Evolutionary conservation across 2,113 vertebrate genomes (phyloP).

Genomic region (Rhodinocichla rosea): DNA sequence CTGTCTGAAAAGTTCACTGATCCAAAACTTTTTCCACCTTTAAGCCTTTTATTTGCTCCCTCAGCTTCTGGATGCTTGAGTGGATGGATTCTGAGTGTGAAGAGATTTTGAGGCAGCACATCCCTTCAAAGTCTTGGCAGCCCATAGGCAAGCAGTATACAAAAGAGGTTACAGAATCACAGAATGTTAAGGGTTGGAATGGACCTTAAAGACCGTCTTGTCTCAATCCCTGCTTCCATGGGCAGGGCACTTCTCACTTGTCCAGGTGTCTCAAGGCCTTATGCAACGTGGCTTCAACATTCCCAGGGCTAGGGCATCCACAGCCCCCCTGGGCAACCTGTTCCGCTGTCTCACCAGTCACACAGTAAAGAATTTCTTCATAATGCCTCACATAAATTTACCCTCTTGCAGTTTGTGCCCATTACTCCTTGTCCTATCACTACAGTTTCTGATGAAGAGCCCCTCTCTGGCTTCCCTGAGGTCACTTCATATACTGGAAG

Average conservation of each 20-base stretch:
- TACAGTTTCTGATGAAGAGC: not conserved
- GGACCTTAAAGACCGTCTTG: not conserved
- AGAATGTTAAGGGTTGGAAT: not conserved
- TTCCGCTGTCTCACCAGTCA: not conserved
- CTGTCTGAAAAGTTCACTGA: too few relatives aligned
- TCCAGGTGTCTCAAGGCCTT: not conserved
- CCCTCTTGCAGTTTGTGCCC: not conserved
- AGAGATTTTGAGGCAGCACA: too few relatives aligned
- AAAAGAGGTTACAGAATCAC: not conserved
- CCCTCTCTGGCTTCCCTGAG: not conserved
- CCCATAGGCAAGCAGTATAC: too few relatives aligned
- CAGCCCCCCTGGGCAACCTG: not conserved
- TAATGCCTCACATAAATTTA: not conserved
- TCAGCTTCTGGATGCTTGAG: too few relatives aligned
- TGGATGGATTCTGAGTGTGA: too few relatives aligned
- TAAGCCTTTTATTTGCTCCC: too few relatives aligned
- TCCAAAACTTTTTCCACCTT: too few relatives aligned
- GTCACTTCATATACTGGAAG: not conserved
- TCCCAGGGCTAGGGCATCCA: not conserved
- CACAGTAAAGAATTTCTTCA: not conserved
- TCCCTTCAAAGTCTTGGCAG: too few relatives aligned
- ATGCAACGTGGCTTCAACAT: accelerated
- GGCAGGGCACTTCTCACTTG: not conserved
- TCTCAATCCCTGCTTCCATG: not conserved
- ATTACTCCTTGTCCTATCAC: not conserved